Evolutionary conservation across 2,113 vertebrate species (phyloP), one percentile per base, ranked within the genome.

Genomic region (Centrocercus urophasianus): DNA sequence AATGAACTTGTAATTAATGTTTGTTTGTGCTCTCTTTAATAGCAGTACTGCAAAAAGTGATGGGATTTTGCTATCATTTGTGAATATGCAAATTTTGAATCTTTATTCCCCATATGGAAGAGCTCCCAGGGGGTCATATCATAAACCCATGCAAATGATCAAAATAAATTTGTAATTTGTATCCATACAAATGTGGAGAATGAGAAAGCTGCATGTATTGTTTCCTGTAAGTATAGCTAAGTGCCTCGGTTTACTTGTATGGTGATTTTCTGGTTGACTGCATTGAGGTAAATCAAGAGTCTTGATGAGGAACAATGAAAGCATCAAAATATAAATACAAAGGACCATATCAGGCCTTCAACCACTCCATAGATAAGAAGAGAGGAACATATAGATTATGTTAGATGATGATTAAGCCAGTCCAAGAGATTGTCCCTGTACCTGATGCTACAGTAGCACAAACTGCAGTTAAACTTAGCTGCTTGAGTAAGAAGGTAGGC

Each of bases 1-100:
- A 96, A 94, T 75, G 73, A 92, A 91, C 47, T 83, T 88, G 34
- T 92, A 96, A 96, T 85, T 95, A 94, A 88, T 91, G 87, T 86
- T 96, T 94, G 93, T 96, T 96, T 95, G 77, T 93, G 95, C 79
- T 65, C 60, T 32, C 48, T 86, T 85, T 92, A 84, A 92, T 83
- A 80, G 86, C 3, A 1, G 60, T 57, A 93, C 74, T 76, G 54
- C 73, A 78, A 30, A 74, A 87, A 91, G 67, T 56, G 50, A 96
- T 79, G 88, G 67, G 83, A 93, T 92, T 92, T 89, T 94, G 66
- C 67, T 90, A 75, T 47, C 66, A 73, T 86, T 96, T 89, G 70
- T 83, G 84, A 74, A 78, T 64, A 21, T 50, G 67, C 56, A 73
- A 63, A 94, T 89, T 92, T 54, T 59, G 67, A 83, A 94, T 76